phyloP scores from a whole-genome alignment of 2,113 vertebrate species.

The Bombycilla garrulus region DNA sequence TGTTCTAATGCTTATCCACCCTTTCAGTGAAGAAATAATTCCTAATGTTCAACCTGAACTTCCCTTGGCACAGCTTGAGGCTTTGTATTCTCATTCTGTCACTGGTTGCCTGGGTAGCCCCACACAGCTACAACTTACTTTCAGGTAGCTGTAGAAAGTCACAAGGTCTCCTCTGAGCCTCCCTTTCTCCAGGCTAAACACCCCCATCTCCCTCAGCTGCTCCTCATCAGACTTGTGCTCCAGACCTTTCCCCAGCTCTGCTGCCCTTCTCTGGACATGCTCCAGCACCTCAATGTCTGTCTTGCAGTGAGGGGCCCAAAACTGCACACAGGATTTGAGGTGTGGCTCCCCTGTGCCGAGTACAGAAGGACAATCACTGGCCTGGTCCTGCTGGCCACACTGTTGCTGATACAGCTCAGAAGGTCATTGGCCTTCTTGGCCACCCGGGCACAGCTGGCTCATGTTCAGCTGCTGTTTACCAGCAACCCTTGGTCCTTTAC shows the following conservation, averaged over 20 bases:
- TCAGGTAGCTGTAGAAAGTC: not conserved
- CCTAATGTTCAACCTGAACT: not conserved
- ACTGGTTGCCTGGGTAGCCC: not conserved
- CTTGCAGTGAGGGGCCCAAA: not conserved
- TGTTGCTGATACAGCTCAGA: not conserved
- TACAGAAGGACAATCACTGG: not conserved
- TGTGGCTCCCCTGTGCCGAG: accelerated
- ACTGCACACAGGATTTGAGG: not conserved
- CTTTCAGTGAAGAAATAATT: not conserved
- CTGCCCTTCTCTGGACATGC: not conserved
- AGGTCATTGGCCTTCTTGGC: not conserved
- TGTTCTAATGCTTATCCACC: not conserved
- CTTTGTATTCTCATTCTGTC: not conserved
- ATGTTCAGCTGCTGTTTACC: not conserved
- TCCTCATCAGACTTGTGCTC: not conserved
- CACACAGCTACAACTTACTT: accelerated
- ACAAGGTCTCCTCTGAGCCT: not conserved
- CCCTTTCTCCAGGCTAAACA: not conserved
- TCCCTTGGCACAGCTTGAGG: not conserved
- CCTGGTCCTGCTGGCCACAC: not conserved
- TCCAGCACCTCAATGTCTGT: not conserved
- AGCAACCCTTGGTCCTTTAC: not conserved
- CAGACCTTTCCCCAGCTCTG: not conserved
- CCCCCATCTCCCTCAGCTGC: not conserved
- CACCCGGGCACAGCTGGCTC: not conserved